phyloP scores from a whole-genome alignment of 2,113 vertebrate genomes.

The Syngnathus scovelli region DNA sequence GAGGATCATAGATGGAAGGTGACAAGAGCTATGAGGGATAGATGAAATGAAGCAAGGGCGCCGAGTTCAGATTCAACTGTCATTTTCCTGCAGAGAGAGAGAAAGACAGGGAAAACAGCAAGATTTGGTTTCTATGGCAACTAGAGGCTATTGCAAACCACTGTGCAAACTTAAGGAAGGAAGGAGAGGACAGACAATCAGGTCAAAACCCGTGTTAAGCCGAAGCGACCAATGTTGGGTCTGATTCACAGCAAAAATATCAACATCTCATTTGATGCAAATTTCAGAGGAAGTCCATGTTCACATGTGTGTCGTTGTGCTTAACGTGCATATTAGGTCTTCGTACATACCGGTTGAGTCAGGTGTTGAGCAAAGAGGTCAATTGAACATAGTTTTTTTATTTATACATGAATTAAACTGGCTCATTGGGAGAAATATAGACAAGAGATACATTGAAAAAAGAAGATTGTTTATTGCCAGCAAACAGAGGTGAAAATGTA shows the following conservation, averaged over 20 bases:
- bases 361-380: too few species aligned
- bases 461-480: neutral
- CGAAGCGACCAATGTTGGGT: neutral
- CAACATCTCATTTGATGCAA: neutral
- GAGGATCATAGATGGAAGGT: constrained; percentile 6
- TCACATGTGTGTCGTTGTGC: too few species aligned
- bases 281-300: neutral
- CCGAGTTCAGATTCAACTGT: constrained; percentile 36
- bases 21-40: constrained; percentile 12
- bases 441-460: neutral
- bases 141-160: constrained; percentile 21
- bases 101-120: constrained; percentile 1
- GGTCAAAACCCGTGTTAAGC: neutral
- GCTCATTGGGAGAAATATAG: too few species aligned
- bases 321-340: too few species aligned
- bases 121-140: constrained; percentile 65
- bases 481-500: neutral
- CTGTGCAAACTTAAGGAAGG: neutral
- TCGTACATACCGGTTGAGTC: too few species aligned
- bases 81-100: constrained; percentile 31
- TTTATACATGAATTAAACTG: neutral
- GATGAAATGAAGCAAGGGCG: constrained; percentile 6
- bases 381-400: neutral
- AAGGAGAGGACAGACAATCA: neutral
- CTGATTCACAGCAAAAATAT: neutral